Conservation (phyloP, 2,888 invertebrate species). For the Aphodius sticticus region DNA sequence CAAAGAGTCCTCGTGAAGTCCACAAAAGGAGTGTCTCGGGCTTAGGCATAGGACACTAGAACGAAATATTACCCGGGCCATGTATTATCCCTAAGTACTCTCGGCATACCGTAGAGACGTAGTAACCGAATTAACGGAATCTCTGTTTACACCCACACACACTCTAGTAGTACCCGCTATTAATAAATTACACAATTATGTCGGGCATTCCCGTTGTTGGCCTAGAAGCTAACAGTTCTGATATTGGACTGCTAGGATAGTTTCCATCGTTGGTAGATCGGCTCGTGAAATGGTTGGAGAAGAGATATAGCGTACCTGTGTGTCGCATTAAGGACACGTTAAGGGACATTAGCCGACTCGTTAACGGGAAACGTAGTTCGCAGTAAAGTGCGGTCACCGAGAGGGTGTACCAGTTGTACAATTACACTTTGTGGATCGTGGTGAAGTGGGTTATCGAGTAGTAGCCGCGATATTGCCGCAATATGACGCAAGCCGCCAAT, state of each 20-base stretch:
- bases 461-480: not conserved
- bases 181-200: conserved; percentile 31
- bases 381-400: not conserved
- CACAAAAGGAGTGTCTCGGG: not conserved
- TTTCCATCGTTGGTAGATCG: not conserved
- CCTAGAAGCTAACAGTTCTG: not conserved
- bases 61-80: not conserved
- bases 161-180: conserved; percentile 5
- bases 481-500: not conserved
- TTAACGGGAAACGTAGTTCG: not conserved
- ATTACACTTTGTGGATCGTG: not conserved
- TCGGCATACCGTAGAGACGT: conserved; percentile 21
- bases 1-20: conserved; percentile 4
- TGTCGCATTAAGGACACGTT: conserved; percentile 4
- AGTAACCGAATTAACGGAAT: conserved; percentile 30
- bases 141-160: conserved; percentile 13
- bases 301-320: not conserved
- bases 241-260: not conserved
- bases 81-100: conserved; percentile 7
- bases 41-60: not conserved
- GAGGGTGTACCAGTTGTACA: not conserved
- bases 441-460: not conserved
- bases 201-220: not conserved
- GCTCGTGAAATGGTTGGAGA: not conserved
- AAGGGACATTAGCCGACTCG: conserved; percentile 4